Conservation (phyloP, 1,140 invertebrate genomes). For the Bombus ignitus region DNA sequence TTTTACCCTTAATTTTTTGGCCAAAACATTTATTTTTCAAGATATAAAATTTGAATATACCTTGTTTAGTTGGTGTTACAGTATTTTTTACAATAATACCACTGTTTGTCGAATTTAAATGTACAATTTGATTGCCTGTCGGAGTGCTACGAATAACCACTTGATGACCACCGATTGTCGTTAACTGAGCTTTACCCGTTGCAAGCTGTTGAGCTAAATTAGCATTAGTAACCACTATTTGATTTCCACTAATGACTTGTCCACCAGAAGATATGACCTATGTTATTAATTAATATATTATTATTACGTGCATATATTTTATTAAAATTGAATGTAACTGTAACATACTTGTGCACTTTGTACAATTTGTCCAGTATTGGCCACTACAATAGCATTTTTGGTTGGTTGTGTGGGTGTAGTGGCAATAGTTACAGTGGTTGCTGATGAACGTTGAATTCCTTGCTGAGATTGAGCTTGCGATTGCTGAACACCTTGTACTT, state of each 20-base stretch:
- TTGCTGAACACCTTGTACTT: conserved; percentile 61
- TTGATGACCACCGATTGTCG: conserved; percentile 92
- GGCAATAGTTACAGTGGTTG: conserved; percentile 62
- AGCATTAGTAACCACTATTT: conserved; percentile 90
- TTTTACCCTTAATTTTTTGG: not conserved
- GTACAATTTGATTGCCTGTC: conserved; percentile 87
- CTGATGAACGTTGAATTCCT: conserved; percentile 70
- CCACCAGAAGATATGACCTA: conserved; percentile 82
- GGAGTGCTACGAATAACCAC: conserved; percentile 88
- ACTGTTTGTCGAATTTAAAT: conserved; percentile 77
- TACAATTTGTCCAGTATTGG: conserved; percentile 78
- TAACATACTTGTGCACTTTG: conserved; percentile 75
- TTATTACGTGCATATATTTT: not conserved
- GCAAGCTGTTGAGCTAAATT: conserved; percentile 89
- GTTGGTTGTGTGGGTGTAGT: conserved; percentile 64
- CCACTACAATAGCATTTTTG: conserved; percentile 77
- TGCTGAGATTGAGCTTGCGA: conserved; percentile 72
- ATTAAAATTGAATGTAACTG: not conserved
- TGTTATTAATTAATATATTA: conserved; percentile 42
- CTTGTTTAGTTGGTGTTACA: conserved; percentile 71
- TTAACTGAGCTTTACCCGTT: conserved; percentile 90
- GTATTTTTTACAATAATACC: conserved; percentile 79
- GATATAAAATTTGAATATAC: conserved; percentile 49
- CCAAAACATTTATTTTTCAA: not conserved
- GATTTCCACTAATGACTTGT: conserved; percentile 82